Evolutionary conservation across 2,113 vertebrate genomes (phyloP).

Genomic region (Centropus bengalensis): DNA sequence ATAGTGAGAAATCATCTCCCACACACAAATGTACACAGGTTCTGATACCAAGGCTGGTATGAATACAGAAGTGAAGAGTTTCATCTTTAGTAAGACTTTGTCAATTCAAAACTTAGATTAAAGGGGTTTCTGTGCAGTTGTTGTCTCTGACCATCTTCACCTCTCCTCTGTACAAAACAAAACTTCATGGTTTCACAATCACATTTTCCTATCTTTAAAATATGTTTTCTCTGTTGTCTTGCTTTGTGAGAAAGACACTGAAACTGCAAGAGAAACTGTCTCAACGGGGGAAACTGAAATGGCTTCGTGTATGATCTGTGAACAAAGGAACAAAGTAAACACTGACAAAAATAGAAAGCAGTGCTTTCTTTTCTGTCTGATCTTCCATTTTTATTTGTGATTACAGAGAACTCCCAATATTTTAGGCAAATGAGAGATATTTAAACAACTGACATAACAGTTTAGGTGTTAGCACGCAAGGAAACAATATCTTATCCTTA

Average conservation of each 20-base stretch:
- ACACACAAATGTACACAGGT: not conserved
- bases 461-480: not conserved
- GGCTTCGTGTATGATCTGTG: not conserved
- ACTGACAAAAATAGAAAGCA: conserved; percentile 35
- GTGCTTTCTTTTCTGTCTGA: conserved; percentile 31
- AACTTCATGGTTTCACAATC: conserved; percentile 48
- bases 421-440: conserved; percentile 22
- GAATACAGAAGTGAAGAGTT: conserved; percentile 52
- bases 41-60: not conserved
- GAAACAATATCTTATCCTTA: conserved; percentile 17
- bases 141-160: conserved; percentile 2
- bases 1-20: conserved; percentile 31
- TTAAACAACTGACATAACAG: conserved; percentile 3
- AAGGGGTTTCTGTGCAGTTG: conserved; percentile 8
- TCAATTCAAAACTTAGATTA: conserved; percentile 34
- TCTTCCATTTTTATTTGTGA: conserved; percentile 50
- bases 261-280: conserved; percentile 61
- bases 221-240: conserved; percentile 15
- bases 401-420: conserved; percentile 15
- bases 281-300: conserved; percentile 36
- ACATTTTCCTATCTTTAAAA: conserved; percentile 68
- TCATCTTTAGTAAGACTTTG: conserved; percentile 31
- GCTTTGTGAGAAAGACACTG: conserved; percentile 37
- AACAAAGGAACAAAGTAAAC: conserved; percentile 52
- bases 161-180: conserved; percentile 17